A percentile compares a stretch with the other conserved stretches of the same genome.
Evolutionary conservation across 2,113 vertebrate species (phyloP).

Genomic region (Desmodus rotundus): DNA sequence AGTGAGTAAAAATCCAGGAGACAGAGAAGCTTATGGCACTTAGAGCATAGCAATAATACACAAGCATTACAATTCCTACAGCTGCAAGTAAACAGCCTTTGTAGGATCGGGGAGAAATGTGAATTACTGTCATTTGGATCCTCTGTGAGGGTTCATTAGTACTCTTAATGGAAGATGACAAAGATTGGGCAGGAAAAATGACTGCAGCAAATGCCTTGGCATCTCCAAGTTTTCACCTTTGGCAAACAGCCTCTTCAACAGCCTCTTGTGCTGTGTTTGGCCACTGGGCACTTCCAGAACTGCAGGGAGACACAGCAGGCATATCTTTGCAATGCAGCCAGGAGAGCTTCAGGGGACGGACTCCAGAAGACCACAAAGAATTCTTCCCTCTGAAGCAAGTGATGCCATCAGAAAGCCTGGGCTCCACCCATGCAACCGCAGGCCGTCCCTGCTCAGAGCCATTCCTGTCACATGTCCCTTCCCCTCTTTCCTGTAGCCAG

Average conservation of each 20-base stretch:
- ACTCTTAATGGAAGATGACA: background rate
- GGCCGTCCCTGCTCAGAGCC: background rate
- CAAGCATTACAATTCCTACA: background rate
- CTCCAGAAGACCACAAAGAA: background rate
- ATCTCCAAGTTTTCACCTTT: background rate
- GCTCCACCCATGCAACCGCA: background rate
- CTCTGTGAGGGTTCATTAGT: background rate
- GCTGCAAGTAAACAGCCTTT: background rate
- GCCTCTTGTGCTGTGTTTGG: background rate
- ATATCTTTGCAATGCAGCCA: background rate
- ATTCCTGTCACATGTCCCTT: background rate
- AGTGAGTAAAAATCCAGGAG: background rate
- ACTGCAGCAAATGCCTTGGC: background rate
- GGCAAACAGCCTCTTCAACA: background rate
- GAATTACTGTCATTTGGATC: background rate
- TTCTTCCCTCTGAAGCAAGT: background rate
- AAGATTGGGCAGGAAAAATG: constrained; percentile 8
- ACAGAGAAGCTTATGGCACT: background rate
- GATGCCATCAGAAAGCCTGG: background rate
- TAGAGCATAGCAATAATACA: background rate
- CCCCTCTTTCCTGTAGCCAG: background rate
- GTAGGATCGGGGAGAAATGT: background rate
- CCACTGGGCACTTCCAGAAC: background rate
- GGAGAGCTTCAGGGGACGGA: background rate
- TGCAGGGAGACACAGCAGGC: background rate